These are phyloP conservation scores for Myiothlypis coronata DNA, from an alignment of 2,797 vertebrate species.

Conservation along the genomic window DNA sequence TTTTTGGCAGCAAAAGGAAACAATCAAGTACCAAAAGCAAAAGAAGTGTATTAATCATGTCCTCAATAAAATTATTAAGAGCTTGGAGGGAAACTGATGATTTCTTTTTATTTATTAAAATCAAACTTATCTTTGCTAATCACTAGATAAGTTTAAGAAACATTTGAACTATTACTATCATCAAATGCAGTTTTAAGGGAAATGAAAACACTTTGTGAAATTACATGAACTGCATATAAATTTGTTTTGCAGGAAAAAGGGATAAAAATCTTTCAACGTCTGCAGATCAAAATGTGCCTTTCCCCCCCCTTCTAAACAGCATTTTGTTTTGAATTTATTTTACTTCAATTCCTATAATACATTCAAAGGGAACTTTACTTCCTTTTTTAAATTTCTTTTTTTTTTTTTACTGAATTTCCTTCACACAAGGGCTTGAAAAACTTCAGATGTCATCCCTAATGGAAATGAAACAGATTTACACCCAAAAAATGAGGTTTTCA, in stretches of 20 bases:
- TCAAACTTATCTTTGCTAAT: neutral
- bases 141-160: slow-evolving; percentile 1
- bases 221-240: neutral
- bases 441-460: neutral
- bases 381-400: neutral
- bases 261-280: neutral
- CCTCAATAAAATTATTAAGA: slow-evolving; percentile 3
- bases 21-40: neutral
- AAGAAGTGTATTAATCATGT: neutral
- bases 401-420: neutral
- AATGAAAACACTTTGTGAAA: neutral
- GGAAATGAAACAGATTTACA: slow-evolving; percentile 18
- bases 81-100: neutral
- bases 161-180: neutral
- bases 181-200: neutral
- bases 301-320: neutral
- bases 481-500: slow-evolving; percentile 42
- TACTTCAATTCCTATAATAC: neutral
- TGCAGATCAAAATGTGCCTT: neutral
- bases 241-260: neutral
- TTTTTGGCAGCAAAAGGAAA: neutral
- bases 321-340: neutral
- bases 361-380: neutral
- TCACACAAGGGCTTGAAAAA: slow-evolving; percentile 2
- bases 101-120: neutral